These are phyloP conservation scores for Podiceps cristatus DNA, from an alignment of 2,113 vertebrate species.

Conservation along the genomic window DNA sequence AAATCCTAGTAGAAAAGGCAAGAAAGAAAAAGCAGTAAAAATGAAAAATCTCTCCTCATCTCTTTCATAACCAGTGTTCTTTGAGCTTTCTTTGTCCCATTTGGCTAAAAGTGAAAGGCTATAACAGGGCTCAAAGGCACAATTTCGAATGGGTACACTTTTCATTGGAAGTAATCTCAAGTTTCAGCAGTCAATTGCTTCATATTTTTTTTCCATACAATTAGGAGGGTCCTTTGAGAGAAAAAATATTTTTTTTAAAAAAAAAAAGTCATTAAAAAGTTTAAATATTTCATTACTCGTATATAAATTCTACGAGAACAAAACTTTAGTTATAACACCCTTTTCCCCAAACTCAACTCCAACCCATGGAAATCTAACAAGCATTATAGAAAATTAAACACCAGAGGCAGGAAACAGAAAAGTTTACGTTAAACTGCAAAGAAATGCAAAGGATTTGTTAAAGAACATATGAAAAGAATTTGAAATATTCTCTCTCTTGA, in stretches of 20 bases:
- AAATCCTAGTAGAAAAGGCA: neutral
- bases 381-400: conserved; percentile 30
- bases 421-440: neutral
- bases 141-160: neutral
- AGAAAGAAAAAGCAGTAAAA: neutral
- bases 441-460: neutral
- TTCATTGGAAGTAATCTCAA: neutral
- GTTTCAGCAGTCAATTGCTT: neutral
- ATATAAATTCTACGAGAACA: neutral
- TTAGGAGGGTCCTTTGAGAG: neutral
- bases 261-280: neutral
- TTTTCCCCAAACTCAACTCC: neutral
- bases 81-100: neutral
- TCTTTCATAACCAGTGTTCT: neutral
- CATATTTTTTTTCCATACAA: neutral
- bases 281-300: neutral
- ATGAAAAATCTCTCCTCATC: neutral
- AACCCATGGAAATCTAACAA: neutral
- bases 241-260: neutral
- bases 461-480: neutral
- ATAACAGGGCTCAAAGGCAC: neutral
- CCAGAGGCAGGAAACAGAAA: neutral
- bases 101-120: neutral
- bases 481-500: neutral
- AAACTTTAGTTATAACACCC: neutral